Base-by-base conservation (phyloP, 2,113 vertebrate genomes). In the Cyprinodon tularosa region DNA sequence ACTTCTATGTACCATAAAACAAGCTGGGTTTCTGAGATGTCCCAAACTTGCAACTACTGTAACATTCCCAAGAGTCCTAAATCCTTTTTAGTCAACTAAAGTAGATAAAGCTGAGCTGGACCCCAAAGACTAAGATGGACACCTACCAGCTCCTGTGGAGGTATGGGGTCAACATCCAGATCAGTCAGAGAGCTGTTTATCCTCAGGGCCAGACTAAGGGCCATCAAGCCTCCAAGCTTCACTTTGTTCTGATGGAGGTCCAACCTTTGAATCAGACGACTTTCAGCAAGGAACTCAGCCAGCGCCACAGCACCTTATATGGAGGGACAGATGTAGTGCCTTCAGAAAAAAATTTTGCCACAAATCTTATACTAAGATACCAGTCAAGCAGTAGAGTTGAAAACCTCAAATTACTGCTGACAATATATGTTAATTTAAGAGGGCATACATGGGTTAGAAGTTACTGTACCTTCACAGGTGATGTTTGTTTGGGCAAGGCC, bases 391-490 rank as follows among this genome's bases (percentile, higher is more conserved):
- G 48, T 17, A 17, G 15, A 2, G 17, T 17, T 7, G 20, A 57
- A 57, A 57, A 57, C 20, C 50, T 57, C 50, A 2, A 6, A 57
- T 3, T 20, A n/a, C 5, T 20, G 6, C 4, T 57, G 20, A 8
- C 8, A 57, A n/a, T 57, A n/a, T 57, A 15, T 57, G 44, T 45
- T 45, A 45, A 12, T 45, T 20, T 7, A n/a, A 57, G 17, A 9
- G 20, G 9, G 9, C 9, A 12, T 20, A 66, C 29, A 40, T n/a
- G 29, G 1, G 11, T 57, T 6, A 70, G 11, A 42, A 22, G 20
- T 8, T 40, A 39, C 4, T 15, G 22, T 92, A 94, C 94, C 94
- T 90, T 95, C 92, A 71, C 94, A 94, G 36, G 90, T 93, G 77
- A 95, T 89, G 74, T 75, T 71, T 17, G 89, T 74, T 0, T 81